A percentile compares a stretch with the other conserved stretches of the same genome.
phyloP scores from a whole-genome alignment of 2,113 vertebrate species.

The Sakesphorus luctuosus region DNA sequence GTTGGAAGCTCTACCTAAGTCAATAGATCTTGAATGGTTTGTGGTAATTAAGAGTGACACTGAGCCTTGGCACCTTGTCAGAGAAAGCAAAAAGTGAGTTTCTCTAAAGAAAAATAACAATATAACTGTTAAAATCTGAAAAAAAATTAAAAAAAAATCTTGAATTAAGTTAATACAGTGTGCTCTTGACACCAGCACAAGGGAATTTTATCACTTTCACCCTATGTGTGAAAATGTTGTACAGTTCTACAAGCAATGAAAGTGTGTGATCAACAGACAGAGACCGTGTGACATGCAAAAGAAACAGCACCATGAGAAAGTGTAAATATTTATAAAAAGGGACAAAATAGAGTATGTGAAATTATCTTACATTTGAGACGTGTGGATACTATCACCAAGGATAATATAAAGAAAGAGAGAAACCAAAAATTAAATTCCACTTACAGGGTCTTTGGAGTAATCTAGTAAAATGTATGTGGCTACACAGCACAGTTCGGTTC shows the following conservation, averaged over 20 bases:
- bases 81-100: background rate
- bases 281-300: background rate
- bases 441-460: background rate
- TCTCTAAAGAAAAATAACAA: background rate
- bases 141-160: background rate
- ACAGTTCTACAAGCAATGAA: background rate
- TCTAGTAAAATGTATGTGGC: background rate
- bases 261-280: background rate
- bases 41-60: background rate
- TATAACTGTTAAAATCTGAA: background rate
- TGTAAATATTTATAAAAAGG: slow-evolving; percentile 17
- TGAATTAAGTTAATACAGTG: background rate
- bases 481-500: background rate
- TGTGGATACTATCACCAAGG: background rate
- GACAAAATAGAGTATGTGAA: background rate
- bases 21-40: background rate
- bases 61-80: background rate
- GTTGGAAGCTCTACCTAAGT: background rate
- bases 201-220: background rate
- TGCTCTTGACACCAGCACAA: background rate
- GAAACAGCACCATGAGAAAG: background rate
- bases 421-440: background rate
- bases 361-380: background rate
- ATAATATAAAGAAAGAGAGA: background rate
- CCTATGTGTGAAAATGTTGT: background rate